A percentile compares a stretch with the other conserved stretches of the same genome.
phyloP scores from a whole-genome alignment of 2,113 vertebrate genomes.

The Castor canadensis region DNA sequence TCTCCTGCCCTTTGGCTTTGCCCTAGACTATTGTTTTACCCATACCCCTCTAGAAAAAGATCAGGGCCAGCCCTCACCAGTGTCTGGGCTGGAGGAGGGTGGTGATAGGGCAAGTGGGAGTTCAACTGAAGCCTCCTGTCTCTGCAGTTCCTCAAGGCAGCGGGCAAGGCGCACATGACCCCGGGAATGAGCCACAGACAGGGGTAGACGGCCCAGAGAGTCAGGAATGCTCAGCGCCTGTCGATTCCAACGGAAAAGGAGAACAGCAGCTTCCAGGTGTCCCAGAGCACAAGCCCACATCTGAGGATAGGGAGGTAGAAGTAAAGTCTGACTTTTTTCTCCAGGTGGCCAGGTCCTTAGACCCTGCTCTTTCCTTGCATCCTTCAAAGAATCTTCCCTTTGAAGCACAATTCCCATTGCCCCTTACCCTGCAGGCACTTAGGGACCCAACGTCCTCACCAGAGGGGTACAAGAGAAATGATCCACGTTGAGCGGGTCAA shows the following conservation, averaged over 20 bases:
- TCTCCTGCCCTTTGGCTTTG: background rate
- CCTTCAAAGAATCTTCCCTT: background rate
- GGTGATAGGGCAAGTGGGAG: constrained; percentile 79
- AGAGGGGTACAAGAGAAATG: constrained; percentile 96
- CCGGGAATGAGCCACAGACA: constrained; percentile 90
- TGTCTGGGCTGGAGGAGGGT: constrained; percentile 90
- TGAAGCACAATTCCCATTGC: background rate
- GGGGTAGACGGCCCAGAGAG: constrained; percentile 91
- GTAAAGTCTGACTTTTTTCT: background rate
- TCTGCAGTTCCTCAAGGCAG: constrained; percentile 90
- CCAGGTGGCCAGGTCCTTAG: background rate
- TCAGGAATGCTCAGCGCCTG: constrained; percentile 90
- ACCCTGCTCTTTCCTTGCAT: no score
- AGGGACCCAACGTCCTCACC: constrained; percentile 81
- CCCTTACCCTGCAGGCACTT: rapidly evolving
- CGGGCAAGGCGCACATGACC: constrained; percentile 91
- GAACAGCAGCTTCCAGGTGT: constrained; percentile 89
- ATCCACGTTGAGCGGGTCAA: constrained; percentile 95
- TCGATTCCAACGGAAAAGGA: constrained; percentile 90
- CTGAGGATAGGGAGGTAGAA: constrained; percentile 59
- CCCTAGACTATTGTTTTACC: background rate
- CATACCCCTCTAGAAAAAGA: background rate
- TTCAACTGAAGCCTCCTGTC: constrained; percentile 75
- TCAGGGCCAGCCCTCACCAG: constrained; percentile 81
- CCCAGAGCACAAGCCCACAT: constrained; percentile 96